Base-by-base conservation (phyloP, 2,113 vertebrate genomes). In the Manacus vitellinus region DNA sequence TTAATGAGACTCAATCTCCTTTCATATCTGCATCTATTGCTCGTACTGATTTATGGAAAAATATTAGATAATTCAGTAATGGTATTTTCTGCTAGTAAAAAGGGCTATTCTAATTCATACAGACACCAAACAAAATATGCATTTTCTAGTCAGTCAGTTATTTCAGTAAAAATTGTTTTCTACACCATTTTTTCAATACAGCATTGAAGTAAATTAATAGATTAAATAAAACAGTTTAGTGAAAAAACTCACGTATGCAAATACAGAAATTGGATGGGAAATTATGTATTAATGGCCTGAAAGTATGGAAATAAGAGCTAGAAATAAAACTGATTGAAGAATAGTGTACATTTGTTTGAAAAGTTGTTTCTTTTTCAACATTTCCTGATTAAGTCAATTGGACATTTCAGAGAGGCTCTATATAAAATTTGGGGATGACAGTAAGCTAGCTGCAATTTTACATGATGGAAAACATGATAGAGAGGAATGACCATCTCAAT, bases 1-100 rank as follows among this genome's bases (percentile, higher is more conserved):
- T 84, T 95, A 97, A 97, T 95, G 35, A 95, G 47, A 71, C 68
- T 76, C 44, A 93, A 11, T 78, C 62, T 76, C 10, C 68, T 89
- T 86, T 84, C 79, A 72, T 93, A 88, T 39, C 87, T 54, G 23
- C n/a, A 61, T 30, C 65, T 93, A 39, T 85, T 92, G 59, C 25
- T 49, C 21, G 70, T 61, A 41, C 25, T 77, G 67, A 96, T 81
- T 95, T 89, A 90, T 70, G 65, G 58, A 80, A 93, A 97, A 81
- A 41, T 76, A 88, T 83, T 93, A 94, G n/a, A 44, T 47, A 92
- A 91, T 81, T 75, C 72, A 92, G 35, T 94, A 92, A 95, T 88
- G 78, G 89, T 61, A 85, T 93, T 84, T 94, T 84, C 66, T 95
- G 63, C 49, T 92, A 63, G 80, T 43, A 73, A 52, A 84, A 82